These are phyloP conservation scores for Diplodus sargus DNA, from an alignment of 2,797 vertebrate genomes.

Conservation along the genomic window DNA sequence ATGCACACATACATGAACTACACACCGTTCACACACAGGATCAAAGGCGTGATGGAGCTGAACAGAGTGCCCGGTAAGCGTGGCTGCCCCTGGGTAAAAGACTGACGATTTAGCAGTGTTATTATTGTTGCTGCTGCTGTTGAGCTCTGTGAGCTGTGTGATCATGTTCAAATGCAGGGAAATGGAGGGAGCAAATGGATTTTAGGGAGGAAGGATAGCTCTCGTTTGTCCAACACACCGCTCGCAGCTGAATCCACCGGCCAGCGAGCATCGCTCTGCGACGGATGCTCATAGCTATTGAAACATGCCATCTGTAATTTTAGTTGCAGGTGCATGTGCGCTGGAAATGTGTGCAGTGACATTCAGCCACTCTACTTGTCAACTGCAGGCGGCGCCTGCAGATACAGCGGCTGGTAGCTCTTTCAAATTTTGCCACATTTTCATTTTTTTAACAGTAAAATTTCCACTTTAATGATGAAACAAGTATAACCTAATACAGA, in stretches of 20 bases:
- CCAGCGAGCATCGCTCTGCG: constrained; percentile 33
- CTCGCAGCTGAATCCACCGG: constrained; percentile 44
- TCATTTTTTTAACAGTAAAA: too few relatives aligned
- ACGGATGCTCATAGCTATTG: constrained; percentile 24
- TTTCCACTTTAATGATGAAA: too few relatives aligned
- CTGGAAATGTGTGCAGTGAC: constrained; percentile 38
- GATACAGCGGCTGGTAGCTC: too few relatives aligned
- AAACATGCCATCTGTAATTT: constrained; percentile 59
- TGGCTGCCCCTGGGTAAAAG: constrained; percentile 70
- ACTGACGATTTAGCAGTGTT: constrained; percentile 67
- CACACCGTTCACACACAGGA: constrained; percentile 48
- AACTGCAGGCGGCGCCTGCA: too few relatives aligned
- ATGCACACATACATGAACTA: constrained; percentile 17
- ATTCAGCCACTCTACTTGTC: constrained; percentile 9
- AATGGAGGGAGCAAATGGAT: constrained; percentile 68
- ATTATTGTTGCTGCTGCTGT: constrained; percentile 56
- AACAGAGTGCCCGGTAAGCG: constrained; percentile 63
- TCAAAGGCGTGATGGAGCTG: constrained; percentile 62
- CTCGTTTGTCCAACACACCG: constrained; percentile 45
- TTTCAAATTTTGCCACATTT: too few relatives aligned
- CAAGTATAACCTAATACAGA: too few relatives aligned
- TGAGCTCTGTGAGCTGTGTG: constrained; percentile 57
- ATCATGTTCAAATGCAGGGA: constrained; percentile 68
- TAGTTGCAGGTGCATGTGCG: constrained; percentile 35
- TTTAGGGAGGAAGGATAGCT: constrained; percentile 54